Base-by-base conservation (phyloP, 2,888 invertebrate species). In the Heliconius erato region DNA sequence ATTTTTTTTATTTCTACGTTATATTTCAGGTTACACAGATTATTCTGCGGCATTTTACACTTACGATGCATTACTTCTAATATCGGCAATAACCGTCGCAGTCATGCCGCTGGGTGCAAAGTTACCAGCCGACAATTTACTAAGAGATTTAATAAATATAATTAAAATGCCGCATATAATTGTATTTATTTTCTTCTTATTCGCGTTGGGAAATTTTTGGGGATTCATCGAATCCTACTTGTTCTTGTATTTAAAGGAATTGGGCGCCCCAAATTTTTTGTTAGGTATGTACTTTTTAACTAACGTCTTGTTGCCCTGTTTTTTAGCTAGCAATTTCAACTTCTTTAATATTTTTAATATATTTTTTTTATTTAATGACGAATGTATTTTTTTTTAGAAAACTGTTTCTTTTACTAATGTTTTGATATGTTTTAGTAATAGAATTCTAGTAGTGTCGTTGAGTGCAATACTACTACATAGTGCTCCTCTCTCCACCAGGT, bases 211-310 rank as follows among this genome's bases (percentile, higher is more conserved):
- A 83, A 98, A 98, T 89, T 97, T 98, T 91, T 98, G 98, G 97
- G 98, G 98, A 54, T 98, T 98, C 92, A 98, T 98, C 81, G 98
- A 99, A 92, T 98, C 98, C 79, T 99, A 98, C 91, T 94, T 99
- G 59, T 99, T 98, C 92, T 96, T 98, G 89, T 98, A 98, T 92
- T 96, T 98, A 85, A 98, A 97, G 92, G 98, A 98, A 92, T 95
- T 98, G 85, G 97, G 98, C 28, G 98, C 98, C 78, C 98, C 98
- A 0, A 98, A 98, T 92, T 98, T 98, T 91, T 94, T 98, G 84
- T 93, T 98, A 79, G 98, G 98, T 97, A 93, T 95, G 96, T 59
- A 28, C 14, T 19, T 65, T 84, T 78, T 82, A 78, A 40, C 9
- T 40, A 23, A 5, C n/a, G 23, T 49, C 68, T 0, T n/a, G 26